Conservation (phyloP, 2,113 vertebrate genomes). For the Eulemur macaco region DNA sequence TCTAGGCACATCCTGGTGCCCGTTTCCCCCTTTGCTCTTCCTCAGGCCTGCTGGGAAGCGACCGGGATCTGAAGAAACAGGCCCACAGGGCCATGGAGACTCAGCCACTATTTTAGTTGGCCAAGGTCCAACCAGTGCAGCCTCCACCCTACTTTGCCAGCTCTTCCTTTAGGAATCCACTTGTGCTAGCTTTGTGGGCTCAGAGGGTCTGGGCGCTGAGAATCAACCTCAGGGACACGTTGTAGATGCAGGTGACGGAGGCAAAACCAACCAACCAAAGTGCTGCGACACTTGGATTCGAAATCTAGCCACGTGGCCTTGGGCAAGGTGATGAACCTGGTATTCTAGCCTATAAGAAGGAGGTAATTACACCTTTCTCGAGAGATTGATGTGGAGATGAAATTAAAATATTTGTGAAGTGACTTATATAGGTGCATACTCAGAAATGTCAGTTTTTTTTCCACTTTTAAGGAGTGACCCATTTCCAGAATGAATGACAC, state of each 20-base stretch:
- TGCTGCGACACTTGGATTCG: neutral
- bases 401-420: slow-evolving; percentile 17
- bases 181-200: neutral
- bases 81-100: neutral
- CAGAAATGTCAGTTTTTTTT: neutral
- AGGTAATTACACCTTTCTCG: neutral
- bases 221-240: neutral
- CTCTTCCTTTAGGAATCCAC: neutral
- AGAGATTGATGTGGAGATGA: neutral
- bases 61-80: neutral
- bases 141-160: neutral
- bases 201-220: neutral
- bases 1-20: neutral
- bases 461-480: neutral
- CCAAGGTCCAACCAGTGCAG: neutral
- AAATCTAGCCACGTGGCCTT: neutral
- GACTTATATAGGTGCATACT: neutral
- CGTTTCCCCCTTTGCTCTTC: neutral
- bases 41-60: neutral
- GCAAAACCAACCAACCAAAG: neutral
- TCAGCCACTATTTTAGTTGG: neutral
- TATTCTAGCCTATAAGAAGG: neutral
- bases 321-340: neutral
- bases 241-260: neutral
- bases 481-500: slow-evolving; percentile 22